A percentile compares a stretch with the other conserved stretches of the same genome.
phyloP scores from a whole-genome alignment of 2,888 invertebrate species.

The Rhaphigaster nebulosa region DNA sequence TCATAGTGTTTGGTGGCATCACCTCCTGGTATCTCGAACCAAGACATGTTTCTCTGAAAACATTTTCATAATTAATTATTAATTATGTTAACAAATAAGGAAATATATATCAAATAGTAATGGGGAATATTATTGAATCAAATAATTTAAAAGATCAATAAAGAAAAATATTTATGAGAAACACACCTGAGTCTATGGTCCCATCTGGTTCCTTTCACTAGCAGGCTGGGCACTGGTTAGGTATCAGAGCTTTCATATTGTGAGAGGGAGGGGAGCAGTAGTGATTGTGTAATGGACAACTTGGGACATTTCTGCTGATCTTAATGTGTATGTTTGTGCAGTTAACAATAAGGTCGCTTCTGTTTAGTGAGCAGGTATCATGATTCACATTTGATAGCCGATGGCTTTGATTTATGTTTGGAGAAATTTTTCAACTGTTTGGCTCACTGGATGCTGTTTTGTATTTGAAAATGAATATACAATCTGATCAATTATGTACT shows the following conservation, averaged over 20 bases:
- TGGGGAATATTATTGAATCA: neutral
- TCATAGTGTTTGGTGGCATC: slow-evolving; percentile 59
- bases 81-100: neutral
- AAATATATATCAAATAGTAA: neutral
- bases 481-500: neutral
- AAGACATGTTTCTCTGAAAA: slow-evolving; percentile 45
- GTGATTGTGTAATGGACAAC: slow-evolving; percentile 29
- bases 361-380: neutral
- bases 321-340: neutral
- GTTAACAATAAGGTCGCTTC: neutral
- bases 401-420: neutral
- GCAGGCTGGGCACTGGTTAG: slow-evolving; percentile 50
- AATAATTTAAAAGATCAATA: neutral
- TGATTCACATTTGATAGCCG: neutral
- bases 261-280: slow-evolving; percentile 38
- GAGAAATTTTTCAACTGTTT: neutral
- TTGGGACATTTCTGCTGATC: slow-evolving; percentile 12
- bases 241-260: slow-evolving; percentile 53
- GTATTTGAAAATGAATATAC: neutral
- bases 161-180: neutral
- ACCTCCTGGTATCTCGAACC: slow-evolving; percentile 53
- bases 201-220: slow-evolving; percentile 57
- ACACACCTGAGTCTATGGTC: slow-evolving; percentile 42
- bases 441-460: neutral
- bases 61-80: neutral